Percentiles rank a stretch among this genome's conserved stretches.
phyloP scores from a whole-genome alignment of 2,888 invertebrate genomes.

The Lamproptera curius region DNA sequence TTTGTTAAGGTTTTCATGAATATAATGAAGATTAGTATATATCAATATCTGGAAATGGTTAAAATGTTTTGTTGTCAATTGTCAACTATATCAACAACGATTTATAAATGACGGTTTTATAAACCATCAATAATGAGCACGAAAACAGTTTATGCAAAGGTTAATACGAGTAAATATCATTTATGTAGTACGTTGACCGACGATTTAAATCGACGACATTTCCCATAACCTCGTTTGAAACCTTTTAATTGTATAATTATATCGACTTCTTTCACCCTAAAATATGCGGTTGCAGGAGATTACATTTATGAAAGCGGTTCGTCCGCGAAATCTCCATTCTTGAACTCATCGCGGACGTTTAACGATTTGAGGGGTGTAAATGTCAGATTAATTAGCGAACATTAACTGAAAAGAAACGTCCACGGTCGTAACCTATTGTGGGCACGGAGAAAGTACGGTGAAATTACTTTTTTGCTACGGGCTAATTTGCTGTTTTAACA shows the following conservation, averaged over 20 bases:
- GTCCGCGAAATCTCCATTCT: slow-evolving; percentile 6
- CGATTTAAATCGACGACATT: not conserved
- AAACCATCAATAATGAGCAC: too few relatives aligned
- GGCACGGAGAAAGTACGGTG: slow-evolving; percentile 17
- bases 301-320: slow-evolving; percentile 10
- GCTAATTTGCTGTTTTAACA: too few relatives aligned
- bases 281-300: slow-evolving; percentile 2
- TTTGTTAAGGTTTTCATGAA: too few relatives aligned
- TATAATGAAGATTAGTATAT: too few relatives aligned
- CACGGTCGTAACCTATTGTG: slow-evolving; percentile 3
- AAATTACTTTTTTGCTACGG: slow-evolving; percentile 13
- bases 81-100: too few relatives aligned
- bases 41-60: too few relatives aligned
- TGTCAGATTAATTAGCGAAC: slow-evolving; percentile 17
- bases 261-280: slow-evolving; percentile 5
- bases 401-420: slow-evolving; percentile 14
- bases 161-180: too few relatives aligned
- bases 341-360: slow-evolving; percentile 8
- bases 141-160: too few relatives aligned
- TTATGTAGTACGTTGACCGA: not conserved
- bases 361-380: slow-evolving; percentile 16
- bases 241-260: slow-evolving; percentile 13
- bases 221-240: slow-evolving; percentile 2
- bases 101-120: too few relatives aligned
- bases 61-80: too few relatives aligned